These are phyloP conservation scores for Tetrao urogallus DNA, from an alignment of 2,113 vertebrate genomes.

Conservation along the genomic window DNA sequence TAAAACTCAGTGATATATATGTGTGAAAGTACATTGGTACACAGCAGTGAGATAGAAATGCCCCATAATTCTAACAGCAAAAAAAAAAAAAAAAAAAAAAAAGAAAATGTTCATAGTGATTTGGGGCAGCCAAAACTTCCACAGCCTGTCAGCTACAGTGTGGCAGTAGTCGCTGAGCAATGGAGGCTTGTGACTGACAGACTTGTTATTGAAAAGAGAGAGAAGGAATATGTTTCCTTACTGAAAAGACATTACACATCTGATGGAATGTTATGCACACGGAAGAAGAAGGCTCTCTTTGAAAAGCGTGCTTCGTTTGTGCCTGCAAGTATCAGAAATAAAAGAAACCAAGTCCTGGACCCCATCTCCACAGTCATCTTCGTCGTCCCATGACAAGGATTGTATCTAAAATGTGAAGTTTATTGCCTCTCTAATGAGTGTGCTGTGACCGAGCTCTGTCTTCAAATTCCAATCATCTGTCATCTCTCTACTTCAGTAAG, in stretches of 20 bases:
- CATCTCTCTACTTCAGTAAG: neutral
- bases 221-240: neutral
- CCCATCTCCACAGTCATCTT: neutral
- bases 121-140: conserved; percentile 35
- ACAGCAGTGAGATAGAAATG: neutral
- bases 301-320: neutral
- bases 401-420: neutral
- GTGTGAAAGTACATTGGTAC: neutral
- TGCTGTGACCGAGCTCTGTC: neutral
- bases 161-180: neutral
- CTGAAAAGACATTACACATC: neutral
- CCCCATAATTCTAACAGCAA: neutral
- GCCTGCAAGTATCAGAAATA: neutral
- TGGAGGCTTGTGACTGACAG: conserved; percentile 7
- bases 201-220: neutral
- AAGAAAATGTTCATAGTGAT: neutral
- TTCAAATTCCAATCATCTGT: neutral
- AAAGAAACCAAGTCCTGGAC: neutral
- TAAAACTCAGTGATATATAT: neutral
- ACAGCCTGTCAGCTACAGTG: neutral
- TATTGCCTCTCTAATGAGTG: neutral
- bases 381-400: neutral
- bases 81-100: neutral
- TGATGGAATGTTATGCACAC: neutral
- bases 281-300: neutral